Base-by-base conservation (phyloP, 2,888 invertebrate genomes). In the Polyploca ridens region DNA sequence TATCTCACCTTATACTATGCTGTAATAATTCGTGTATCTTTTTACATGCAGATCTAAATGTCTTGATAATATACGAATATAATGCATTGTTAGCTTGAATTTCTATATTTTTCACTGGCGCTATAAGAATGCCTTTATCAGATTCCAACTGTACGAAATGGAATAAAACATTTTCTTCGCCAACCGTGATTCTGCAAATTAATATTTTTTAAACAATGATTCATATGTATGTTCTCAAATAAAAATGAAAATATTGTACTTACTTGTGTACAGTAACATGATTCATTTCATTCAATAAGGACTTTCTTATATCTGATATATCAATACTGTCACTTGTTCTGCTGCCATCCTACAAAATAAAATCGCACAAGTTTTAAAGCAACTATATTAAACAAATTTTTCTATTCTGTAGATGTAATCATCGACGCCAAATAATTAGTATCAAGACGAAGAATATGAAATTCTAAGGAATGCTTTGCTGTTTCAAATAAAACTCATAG, bases 121-220 rank as follows among this genome's bases (percentile, higher is more conserved):
- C 95, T 64, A 98, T 85, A 5, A 97, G 83, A 62, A 97, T 90
- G 0, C 98, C 97, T 79, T 96, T 96, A 13, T 95, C 94, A 0
- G 94, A 90, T 83, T 98, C 97, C 64, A 98, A 86, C 66, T 96
- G 96, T 0, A 97, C 94, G 79, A 96, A 97, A 85, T 97, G 96
- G 81, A 97, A 96, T 65, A 98, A 84, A 11, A 96, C 96, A 83
- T 97, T 97, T 66, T 96, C 96, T 63, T 95, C 94, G 1, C 97
- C 97, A 0, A 96, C 93, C 19, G 97, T 97, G 75, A 97, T 91
- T 85, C 95, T 95, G 79, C 57, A 88, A 89, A 68, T 63, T 46
- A 46, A 14, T 14, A 44, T 14, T 13, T 44, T 44, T 44, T 44
- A 14, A 44, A 14, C 13, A 14, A 49, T 14, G 27, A 59, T 27